Evolutionary conservation across 1,140 invertebrate genomes (phyloP).

Genomic region (Leptopilina boulardi): DNA sequence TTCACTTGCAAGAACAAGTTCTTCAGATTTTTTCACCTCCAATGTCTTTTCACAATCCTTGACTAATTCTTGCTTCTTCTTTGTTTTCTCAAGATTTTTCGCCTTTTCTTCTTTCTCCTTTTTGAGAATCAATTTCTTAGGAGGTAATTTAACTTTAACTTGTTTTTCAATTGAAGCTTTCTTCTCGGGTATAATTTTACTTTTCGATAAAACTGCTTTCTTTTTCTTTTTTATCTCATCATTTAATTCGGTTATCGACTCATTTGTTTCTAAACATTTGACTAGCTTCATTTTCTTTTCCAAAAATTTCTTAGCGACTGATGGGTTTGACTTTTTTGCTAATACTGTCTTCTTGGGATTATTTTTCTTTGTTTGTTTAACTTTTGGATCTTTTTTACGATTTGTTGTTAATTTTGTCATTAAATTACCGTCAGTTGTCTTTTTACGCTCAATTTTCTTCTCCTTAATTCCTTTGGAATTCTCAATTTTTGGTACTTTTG

Average conservation of each 20-base stretch:
- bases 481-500: conserved; percentile 61
- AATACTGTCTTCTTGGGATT: conserved; percentile 72
- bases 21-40: conserved; percentile 64
- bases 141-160: conserved; percentile 67
- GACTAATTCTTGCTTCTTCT: conserved; percentile 60
- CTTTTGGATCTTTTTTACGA: conserved; percentile 67
- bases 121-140: conserved; percentile 66
- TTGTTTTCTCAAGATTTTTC: conserved; percentile 67
- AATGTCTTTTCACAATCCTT: conserved; percentile 65
- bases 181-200: conserved; percentile 58
- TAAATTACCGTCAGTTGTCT: conserved; percentile 62
- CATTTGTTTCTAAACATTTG: conserved; percentile 61
- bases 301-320: conserved; percentile 68
- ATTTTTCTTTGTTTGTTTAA: conserved; percentile 63
- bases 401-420: conserved; percentile 59
- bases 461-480: conserved; percentile 62
- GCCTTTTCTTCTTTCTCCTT: conserved; percentile 68
- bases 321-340: conserved; percentile 66
- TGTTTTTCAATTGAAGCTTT: conserved; percentile 68
- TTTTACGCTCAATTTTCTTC: conserved; percentile 66
- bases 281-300: conserved; percentile 73
- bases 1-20: conserved; percentile 55
- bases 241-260: conserved; percentile 50
- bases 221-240: conserved; percentile 59
- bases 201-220: conserved; percentile 55